Evolutionary conservation across 2,113 vertebrate species (phyloP).

Genomic region (Anhinga rufa): DNA sequence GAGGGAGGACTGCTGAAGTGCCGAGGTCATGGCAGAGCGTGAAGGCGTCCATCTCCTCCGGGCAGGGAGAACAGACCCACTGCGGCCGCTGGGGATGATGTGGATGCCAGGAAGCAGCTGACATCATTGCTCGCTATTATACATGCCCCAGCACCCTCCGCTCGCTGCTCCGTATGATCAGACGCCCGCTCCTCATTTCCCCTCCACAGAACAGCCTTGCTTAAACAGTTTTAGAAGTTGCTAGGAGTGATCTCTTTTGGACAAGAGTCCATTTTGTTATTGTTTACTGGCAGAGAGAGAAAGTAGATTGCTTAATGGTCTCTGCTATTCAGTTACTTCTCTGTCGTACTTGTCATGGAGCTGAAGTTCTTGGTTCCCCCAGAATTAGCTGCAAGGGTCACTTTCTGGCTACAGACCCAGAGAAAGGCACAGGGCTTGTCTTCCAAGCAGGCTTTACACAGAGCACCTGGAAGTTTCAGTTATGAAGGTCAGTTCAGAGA

Average conservation of each 20-base stretch:
- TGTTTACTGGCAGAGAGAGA: not conserved
- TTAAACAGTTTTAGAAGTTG: not conserved
- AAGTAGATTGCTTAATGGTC: not conserved
- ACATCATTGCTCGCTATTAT: not conserved
- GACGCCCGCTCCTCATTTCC: too few species aligned
- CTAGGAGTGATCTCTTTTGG: not conserved
- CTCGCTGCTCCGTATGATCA: rapidly evolving
- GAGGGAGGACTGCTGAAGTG: not conserved
- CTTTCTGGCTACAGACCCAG: not conserved
- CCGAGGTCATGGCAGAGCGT: not conserved
- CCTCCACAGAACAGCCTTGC: not conserved
- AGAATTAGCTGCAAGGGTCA: not conserved
- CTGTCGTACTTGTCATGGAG: not conserved
- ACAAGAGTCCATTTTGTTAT: not conserved
- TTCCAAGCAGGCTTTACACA: not conserved
- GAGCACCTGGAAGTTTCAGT: not conserved
- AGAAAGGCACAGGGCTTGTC: not conserved
- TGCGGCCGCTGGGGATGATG: not conserved
- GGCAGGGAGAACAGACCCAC: not conserved
- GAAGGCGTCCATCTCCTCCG: not conserved
- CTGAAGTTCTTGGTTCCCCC: not conserved
- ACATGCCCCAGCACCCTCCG: not conserved
- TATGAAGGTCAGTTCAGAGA: not conserved
- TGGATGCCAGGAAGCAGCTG: not conserved
- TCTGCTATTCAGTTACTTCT: not conserved